These are phyloP conservation scores for Neosilurus hyrtlii DNA, from an alignment of 2,797 vertebrate genomes.

Conservation along the genomic window DNA sequence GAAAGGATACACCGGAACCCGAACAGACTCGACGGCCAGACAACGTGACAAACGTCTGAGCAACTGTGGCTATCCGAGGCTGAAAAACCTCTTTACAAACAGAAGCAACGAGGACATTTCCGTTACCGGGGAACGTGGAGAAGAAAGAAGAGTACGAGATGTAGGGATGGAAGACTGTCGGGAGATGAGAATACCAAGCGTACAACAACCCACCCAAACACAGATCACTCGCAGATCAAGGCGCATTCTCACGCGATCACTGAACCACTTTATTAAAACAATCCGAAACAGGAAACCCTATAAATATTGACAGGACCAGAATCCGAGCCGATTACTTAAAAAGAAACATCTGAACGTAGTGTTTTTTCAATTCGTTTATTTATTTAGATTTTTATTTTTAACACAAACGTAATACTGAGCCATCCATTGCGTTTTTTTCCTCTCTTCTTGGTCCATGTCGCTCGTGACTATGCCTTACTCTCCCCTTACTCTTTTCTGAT, in stretches of 20 bases:
- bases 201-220: slow-evolving; percentile 44
- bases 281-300: slow-evolving; percentile 7
- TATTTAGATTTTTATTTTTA: slow-evolving; percentile 28
- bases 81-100: slow-evolving; percentile 36
- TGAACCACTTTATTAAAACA: slow-evolving; percentile 2
- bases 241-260: slow-evolving; percentile 47
- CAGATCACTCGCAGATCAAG: slow-evolving; percentile 38
- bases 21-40: slow-evolving; percentile 50
- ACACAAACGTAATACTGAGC: slow-evolving; percentile 37
- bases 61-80: slow-evolving; percentile 35
- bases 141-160: slow-evolving; percentile 30
- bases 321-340: slow-evolving; percentile 58
- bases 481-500: slow-evolving; percentile 10
- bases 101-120: slow-evolving; percentile 21
- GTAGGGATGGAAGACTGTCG: slow-evolving; percentile 27
- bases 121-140: slow-evolving; percentile 35
- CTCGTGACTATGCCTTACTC: slow-evolving; percentile 43
- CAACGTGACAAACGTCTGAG: background rate
- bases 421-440: slow-evolving; percentile 42
- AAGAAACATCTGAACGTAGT: slow-evolving; percentile 53
- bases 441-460: slow-evolving; percentile 36
- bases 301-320: background rate
- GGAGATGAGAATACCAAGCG: slow-evolving; percentile 28
- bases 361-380: slow-evolving; percentile 9
- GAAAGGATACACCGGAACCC: slow-evolving; percentile 59